A percentile compares a stretch with the other conserved stretches of the same genome.
Evolutionary conservation across 2,113 vertebrate species (phyloP).

Genomic region (Rhodinocichla rosea): DNA sequence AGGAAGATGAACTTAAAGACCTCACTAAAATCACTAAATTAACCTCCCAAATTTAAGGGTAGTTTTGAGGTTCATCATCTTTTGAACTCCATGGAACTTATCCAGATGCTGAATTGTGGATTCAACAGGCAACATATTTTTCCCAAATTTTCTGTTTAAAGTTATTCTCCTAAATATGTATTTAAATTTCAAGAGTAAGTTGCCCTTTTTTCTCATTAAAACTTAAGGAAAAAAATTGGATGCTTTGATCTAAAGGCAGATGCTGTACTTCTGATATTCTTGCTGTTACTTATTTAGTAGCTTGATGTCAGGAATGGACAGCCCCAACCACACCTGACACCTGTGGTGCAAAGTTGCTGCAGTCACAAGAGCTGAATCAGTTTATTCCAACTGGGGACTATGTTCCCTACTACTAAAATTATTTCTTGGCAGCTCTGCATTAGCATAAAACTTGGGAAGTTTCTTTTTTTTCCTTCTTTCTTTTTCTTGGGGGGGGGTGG

Average conservation of each 20-base stretch:
- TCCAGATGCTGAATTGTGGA: background rate
- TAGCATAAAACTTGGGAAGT: background rate
- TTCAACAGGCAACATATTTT: background rate
- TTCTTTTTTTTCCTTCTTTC: rapidly evolving
- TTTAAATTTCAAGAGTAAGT: background rate
- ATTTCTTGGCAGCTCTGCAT: background rate
- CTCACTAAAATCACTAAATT: background rate
- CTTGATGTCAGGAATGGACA: background rate
- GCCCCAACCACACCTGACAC: background rate
- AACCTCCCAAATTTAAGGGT: background rate
- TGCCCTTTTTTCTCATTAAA: background rate
- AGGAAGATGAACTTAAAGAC: background rate
- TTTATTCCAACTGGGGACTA: background rate
- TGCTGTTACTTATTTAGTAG: background rate
- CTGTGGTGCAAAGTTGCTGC: background rate
- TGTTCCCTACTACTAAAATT: background rate
- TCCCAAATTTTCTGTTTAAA: background rate
- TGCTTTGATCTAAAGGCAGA: background rate
- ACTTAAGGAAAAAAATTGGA: background rate
- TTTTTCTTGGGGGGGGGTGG: rapidly evolving
- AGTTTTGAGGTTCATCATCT: background rate
- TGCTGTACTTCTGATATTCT: background rate
- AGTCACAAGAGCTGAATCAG: background rate
- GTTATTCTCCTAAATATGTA: background rate
- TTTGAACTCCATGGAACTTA: background rate